Base-by-base conservation (phyloP, 2,888 invertebrate species). In the Automeris io region DNA sequence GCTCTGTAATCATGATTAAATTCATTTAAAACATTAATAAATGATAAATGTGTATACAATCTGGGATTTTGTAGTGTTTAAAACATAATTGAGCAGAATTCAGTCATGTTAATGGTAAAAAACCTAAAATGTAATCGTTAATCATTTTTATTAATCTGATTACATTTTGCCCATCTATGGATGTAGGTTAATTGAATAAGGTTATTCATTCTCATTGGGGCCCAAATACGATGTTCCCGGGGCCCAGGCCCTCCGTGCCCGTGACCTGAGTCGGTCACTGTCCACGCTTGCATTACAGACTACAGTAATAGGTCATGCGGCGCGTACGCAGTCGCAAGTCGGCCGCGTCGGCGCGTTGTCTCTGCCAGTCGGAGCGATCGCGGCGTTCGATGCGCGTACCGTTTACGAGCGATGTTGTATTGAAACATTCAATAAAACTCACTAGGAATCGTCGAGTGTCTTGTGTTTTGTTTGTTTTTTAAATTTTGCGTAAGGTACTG, bases 301-400 rank as follows among this genome's bases (percentile, higher is more conserved):
- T 8, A 26, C 7, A 12, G 26, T 13, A 26, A 26, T 8, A 12
- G 16, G 16, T n/a, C 29, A 29, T 16, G 16, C 29, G 16, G 29
- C 29, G 29, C 29, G 16, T 16, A 29, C 29, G 29, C 26, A 36
- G 36, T 36, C 36, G 26, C 12, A 1, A 5, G 7, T 18, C 26
- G 36, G 19, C 36, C 26, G 36, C 36, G 18, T 25, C 29, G 18
- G 36, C 36, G 36, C 25, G 25, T 19, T 25, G 19, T 11, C 29
- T 18, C 9, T 12, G 6, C 8, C 18, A 12, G 21, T 12, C 18
- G 18, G 19, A 11, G 18, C 13, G 35, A n/a, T 11, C 3, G 23
- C 6, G 23, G 13, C 9, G 34, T 9, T n/a, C 16, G 29, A 8
- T 16, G 29, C 16, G n/a, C 19, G 29, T 16, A 3, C 13, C 16